These are phyloP conservation scores for Pinna nobilis DNA, from an alignment of 1,140 invertebrate species.

Conservation along the genomic window DNA sequence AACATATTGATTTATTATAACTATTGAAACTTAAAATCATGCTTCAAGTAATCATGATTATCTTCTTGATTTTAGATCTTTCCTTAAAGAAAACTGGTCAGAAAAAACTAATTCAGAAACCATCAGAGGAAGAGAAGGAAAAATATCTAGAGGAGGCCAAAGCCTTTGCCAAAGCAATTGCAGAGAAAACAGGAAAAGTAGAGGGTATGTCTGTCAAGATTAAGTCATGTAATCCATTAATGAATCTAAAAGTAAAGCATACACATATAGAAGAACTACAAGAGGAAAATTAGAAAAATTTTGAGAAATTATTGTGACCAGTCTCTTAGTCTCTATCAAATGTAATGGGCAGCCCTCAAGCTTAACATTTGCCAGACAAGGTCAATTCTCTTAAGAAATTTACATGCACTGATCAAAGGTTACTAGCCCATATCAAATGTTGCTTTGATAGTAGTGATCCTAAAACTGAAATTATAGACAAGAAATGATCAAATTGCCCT, in stretches of 20 bases:
- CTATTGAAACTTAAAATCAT: not conserved
- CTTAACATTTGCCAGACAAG: too few relatives aligned
- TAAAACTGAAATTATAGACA: too few relatives aligned
- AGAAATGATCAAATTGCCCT: too few relatives aligned
- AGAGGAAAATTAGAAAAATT: not conserved
- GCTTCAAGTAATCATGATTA: not conserved
- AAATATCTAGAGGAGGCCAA: conserved; percentile 52
- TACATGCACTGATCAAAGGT: too few relatives aligned
- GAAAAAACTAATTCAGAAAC: conserved; percentile 5
- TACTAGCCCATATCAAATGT: too few relatives aligned
- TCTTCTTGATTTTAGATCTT: conserved; percentile 4
- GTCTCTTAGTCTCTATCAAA: too few relatives aligned
- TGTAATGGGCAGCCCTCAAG: too few relatives aligned
- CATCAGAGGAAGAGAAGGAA: conserved; percentile 49
- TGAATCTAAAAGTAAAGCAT: not conserved
- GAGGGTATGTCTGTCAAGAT: conserved; percentile 32
- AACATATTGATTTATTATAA: too few relatives aligned
- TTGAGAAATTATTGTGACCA: conserved; percentile 10
- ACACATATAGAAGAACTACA: not conserved
- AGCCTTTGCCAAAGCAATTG: conserved; percentile 47
- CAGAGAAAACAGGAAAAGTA: conserved; percentile 38
- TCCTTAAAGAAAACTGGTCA: conserved; percentile 14
- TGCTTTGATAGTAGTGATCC: too few relatives aligned
- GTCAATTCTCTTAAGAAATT: too few relatives aligned
- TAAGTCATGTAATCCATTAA: too few relatives aligned